Evolutionary conservation across 2,888 invertebrate species (phyloP).

Genomic region (Tryphoninae sp.): DNA sequence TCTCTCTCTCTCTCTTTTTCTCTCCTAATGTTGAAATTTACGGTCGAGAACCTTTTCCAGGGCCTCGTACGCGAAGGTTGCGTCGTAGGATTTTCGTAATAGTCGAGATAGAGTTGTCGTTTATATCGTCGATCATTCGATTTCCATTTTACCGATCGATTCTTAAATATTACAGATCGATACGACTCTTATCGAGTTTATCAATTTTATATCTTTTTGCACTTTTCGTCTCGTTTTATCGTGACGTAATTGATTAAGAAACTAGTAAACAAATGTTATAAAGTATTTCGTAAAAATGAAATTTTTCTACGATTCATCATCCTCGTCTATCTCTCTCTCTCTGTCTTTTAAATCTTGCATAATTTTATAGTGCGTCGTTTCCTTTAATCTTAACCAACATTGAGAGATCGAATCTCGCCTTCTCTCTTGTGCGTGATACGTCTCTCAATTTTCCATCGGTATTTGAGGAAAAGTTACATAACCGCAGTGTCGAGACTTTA

Average conservation of each 20-base stretch:
- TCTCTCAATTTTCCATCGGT: background rate
- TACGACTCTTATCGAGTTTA: too few species aligned
- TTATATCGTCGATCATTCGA: too few species aligned
- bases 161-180: too few species aligned
- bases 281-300: too few species aligned
- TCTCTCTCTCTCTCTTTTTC: too few species aligned
- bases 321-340: background rate
- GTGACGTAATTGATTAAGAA: too few species aligned
- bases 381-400: background rate
- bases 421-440: background rate
- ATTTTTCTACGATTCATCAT: too few species aligned
- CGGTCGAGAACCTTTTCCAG: background rate
- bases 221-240: too few species aligned
- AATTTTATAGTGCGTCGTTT: background rate
- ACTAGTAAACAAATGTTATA: too few species aligned
- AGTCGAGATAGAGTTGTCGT: too few species aligned
- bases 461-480: conserved; percentile 9
- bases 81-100: background rate
- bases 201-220: too few species aligned
- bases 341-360: background rate
- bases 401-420: background rate
- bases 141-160: too few species aligned
- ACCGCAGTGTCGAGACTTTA: background rate
- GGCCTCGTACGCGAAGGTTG: background rate
- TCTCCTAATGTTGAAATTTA: background rate